Conservation (phyloP, 2,113 vertebrate genomes). For the Platycercus adscitus region DNA sequence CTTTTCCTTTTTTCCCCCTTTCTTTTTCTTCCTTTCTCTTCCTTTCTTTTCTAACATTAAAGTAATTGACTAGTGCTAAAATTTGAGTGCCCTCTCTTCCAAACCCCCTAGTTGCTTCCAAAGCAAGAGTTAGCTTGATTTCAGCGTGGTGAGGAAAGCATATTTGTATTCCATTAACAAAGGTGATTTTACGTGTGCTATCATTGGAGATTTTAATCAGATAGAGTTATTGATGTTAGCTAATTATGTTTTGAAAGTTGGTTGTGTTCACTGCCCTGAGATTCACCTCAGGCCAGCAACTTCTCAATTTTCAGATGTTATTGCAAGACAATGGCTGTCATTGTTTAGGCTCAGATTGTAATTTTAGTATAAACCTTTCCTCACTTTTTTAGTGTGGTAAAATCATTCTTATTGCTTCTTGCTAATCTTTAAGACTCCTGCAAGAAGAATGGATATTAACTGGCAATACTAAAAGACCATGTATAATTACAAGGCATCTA, state of each 20-base stretch:
- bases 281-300: slow-evolving; percentile 66
- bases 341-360: slow-evolving; percentile 48
- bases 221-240: slow-evolving; percentile 45
- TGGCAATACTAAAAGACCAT: background rate
- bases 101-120: background rate
- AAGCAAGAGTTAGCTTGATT: slow-evolving; percentile 21
- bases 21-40: slow-evolving; percentile 19
- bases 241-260: slow-evolving; percentile 56
- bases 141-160: background rate
- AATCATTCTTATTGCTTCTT: background rate
- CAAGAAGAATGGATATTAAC: slow-evolving; percentile 9
- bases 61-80: slow-evolving; percentile 72
- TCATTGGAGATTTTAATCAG: slow-evolving; percentile 59
- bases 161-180: slow-evolving; percentile 61
- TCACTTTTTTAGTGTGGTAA: background rate
- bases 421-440: background rate
- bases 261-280: slow-evolving; percentile 57
- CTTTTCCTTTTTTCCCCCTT: background rate
- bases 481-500: background rate
- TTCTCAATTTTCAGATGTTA: slow-evolving; percentile 71
- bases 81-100: slow-evolving; percentile 21
- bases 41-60: slow-evolving; percentile 58
- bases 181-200: slow-evolving; percentile 50
- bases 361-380: slow-evolving; percentile 36
- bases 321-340: slow-evolving; percentile 54